Base-by-base conservation (phyloP, 2,797 vertebrate species). In the Melopsittacus undulatus region DNA sequence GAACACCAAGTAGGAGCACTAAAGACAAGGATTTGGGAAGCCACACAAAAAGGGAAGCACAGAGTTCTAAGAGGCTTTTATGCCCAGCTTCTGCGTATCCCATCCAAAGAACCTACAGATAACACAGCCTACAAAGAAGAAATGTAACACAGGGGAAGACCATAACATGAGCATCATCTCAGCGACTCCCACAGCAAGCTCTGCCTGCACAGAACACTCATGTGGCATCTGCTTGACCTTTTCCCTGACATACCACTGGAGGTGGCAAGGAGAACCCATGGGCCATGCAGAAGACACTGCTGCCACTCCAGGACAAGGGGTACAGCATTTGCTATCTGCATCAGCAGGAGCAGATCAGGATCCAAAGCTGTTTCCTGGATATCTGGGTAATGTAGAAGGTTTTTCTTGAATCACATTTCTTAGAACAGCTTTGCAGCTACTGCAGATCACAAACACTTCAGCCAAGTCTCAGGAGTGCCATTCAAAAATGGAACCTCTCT, bases 371-470 rank as follows among this genome's bases (percentile, higher is more conserved):
- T 38, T 90, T 43, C 45, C 42, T 29, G 36, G 17, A 23, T 56
- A 23, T 7, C 26, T 43, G 45, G 6, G 57, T 63, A 66, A 87
- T 83, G 80, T 32, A 68, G 69, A 62, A 85, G 57, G 19, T 57
- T 89, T 83, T 85, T 75, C 72, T 59, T 59, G 52, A 93, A 45
- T 62, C 40, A 2, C 22, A 30, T 81, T 89, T 91, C 79, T 92
- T 42, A 2, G 1, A 93, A 36, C 29, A 75, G 38, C 86, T 93
- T 76, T 43, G 45, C 87, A 83, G 72, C 81, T 84, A 49, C 38
- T 94, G 69, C 77, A 81, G 89, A 87, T 90, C 38, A 42, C 70
- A 76, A 89, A 86, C 91, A 70, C 85, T 94, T 82, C 70, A 94
- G 70, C 57, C 85, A 70, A 77, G 69, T 48, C 92, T 91, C 74